Evolutionary conservation across 2,113 vertebrate genomes (phyloP).

Genomic region (Xyrauchen texanus): DNA sequence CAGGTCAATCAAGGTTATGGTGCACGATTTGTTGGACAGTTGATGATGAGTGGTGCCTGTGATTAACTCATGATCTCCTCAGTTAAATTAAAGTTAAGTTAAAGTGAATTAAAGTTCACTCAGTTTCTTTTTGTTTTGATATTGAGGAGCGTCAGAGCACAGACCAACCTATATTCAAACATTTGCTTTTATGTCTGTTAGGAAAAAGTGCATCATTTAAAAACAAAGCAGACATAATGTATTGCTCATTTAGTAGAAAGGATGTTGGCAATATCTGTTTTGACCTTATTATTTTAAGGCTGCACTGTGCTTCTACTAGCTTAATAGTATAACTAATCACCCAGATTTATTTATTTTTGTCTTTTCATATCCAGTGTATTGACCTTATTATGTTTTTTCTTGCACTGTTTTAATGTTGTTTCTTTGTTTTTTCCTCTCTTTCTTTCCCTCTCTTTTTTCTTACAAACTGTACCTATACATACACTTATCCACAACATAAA

Average conservation of each 20-base stretch:
- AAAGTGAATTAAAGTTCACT: no score
- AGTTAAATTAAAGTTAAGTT: no score
- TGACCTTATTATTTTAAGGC: background rate
- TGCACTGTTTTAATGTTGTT: background rate
- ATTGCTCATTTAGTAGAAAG: background rate
- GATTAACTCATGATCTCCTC: background rate
- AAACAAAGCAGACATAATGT: background rate
- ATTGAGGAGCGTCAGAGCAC: no score
- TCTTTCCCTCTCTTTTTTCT: background rate
- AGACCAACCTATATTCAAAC: background rate
- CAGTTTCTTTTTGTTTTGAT: background rate
- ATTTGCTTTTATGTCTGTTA: background rate
- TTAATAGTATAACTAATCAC: no score
- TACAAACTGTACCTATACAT: background rate
- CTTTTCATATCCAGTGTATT: background rate
- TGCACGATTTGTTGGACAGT: background rate
- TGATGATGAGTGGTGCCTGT: background rate
- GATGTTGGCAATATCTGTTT: background rate
- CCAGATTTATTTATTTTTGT: no score
- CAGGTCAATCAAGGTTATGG: constrained; percentile 1
- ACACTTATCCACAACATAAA: constrained; percentile 15
- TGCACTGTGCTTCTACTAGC: no score
- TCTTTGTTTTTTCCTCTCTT: background rate
- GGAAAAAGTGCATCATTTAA: background rate
- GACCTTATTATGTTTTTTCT: background rate